Evolutionary conservation across 2,113 vertebrate genomes (phyloP), one percentile per base, ranked within the genome.

Genomic region (Caracal caracal): DNA sequence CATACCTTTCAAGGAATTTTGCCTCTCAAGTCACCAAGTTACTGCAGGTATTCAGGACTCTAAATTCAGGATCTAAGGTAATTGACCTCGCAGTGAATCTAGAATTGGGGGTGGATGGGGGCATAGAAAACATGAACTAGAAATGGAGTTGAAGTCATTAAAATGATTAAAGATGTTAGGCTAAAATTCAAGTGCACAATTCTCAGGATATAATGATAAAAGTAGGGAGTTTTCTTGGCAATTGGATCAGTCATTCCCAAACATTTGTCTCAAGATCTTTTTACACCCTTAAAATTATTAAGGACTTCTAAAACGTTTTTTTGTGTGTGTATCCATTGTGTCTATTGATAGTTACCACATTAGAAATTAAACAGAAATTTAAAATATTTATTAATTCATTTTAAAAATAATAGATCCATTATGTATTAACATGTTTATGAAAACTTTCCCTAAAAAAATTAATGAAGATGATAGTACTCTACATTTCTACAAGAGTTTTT

Each of bases 351-450:
- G 66, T 80, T 91, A 61, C 28, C 10, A 75, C 59, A 61, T n/a
- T 73, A 94, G 24, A 95, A 94, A 66, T 76, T 85, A 63, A 85
- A 30, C 66, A 86, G 20, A 70, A 43, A 51, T 85, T 78, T 47
- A 3, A 78, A 90, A 90, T 33, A 24, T 73, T 49, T 95, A 81
- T 79, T 75, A 33, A 92, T 68, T 94, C 17, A 71, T 49, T 78
- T 89, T 9, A 37, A 92, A 94, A 65, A 93, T n/a, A 81, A 86
- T 37, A 79, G 75, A 61, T 65, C 78, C 24, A 43, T 87, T 95
- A 88, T 1, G 35, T 68, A 61, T 20, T 87, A 87, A 66, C 30
- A 63, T 93, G 28, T 70, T 63, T 82, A 75, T 93, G 49, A 93
- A 87, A 84, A 71, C 35, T 40, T 82, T 59, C 43, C 10, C 26